Conservation (phyloP, 2,113 vertebrate species). For the Columbina picui region DNA sequence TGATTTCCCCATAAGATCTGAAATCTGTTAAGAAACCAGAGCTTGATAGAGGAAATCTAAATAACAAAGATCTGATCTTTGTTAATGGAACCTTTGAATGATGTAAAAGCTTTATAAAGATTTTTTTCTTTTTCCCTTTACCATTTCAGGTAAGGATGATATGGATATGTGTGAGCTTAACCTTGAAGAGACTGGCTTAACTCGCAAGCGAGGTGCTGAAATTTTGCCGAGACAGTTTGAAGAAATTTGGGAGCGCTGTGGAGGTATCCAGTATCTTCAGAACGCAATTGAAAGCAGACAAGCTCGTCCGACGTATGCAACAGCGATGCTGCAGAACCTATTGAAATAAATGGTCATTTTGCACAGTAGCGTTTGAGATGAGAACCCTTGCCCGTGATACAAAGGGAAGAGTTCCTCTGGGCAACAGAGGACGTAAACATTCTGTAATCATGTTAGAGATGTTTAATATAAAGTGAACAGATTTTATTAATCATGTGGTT, state of each 20-base stretch:
- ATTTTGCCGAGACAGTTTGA: conserved; percentile 95
- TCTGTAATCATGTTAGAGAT: conserved; percentile 67
- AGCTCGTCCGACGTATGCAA: conserved; percentile 93
- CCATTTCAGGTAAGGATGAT: conserved; percentile 90
- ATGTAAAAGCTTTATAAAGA: not conserved
- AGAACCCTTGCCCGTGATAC: not conserved
- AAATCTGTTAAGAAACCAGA: not conserved
- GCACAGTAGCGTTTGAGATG: not conserved
- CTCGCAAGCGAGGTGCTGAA: conserved; percentile 93
- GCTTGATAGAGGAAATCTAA: not conserved
- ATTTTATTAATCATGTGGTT: conserved; percentile 74
- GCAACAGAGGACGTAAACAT: conserved; percentile 29
- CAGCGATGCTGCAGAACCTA: conserved; percentile 92
- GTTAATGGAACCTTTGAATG: not conserved
- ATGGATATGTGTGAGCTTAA: conserved; percentile 99
- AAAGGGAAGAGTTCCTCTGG: conserved; percentile 75
- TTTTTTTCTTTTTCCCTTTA: not conserved
- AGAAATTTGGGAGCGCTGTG: conserved; percentile 98
- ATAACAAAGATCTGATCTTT: not conserved
- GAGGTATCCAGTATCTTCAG: conserved; percentile 92
- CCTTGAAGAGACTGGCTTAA: conserved; percentile 95
- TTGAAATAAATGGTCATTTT: conserved; percentile 76
- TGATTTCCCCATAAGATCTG: not conserved
- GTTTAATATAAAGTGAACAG: conserved; percentile 74
- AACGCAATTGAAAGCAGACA: conserved; percentile 91